Evolutionary conservation across 2,797 vertebrate species (phyloP).

Genomic region (Leuciscus waleckii): DNA sequence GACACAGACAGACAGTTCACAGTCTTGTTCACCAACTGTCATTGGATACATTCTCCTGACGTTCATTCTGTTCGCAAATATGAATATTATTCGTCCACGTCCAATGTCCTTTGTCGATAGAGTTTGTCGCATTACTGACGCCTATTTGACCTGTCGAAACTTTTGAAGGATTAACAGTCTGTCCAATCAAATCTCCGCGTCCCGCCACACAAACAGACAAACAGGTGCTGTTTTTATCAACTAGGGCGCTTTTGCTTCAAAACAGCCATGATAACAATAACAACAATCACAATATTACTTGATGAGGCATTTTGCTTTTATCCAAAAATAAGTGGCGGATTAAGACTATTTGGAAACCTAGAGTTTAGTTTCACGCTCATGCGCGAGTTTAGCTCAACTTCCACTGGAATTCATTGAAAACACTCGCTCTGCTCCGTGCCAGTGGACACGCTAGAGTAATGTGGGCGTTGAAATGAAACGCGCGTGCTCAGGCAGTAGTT

Average conservation of each 20-base stretch:
- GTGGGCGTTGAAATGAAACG: too few species aligned
- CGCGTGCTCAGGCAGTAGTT: too few species aligned
- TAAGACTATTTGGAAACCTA: too few species aligned
- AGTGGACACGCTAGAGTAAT: too few species aligned
- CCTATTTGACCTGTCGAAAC: constrained; percentile 31
- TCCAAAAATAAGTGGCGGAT: neutral
- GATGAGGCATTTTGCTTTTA: neutral
- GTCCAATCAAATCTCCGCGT: constrained; percentile 40
- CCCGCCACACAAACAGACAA: constrained; percentile 6
- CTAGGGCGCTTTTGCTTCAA: neutral
- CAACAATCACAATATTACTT: neutral
- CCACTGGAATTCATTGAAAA: too few species aligned
- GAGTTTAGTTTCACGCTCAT: too few species aligned
- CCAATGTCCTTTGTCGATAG: neutral
- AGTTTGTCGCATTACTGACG: neutral
- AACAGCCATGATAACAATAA: neutral
- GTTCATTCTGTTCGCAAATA: constrained; percentile 33
- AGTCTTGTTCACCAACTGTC: neutral
- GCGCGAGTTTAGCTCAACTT: too few species aligned
- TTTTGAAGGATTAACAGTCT: constrained; percentile 34
- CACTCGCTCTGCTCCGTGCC: too few species aligned
- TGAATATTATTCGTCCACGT: neutral
- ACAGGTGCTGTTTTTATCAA: constrained; percentile 12
- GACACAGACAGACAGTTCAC: constrained; percentile 5
- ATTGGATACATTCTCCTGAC: neutral